Conservation (phyloP, 64 coral and sea anemone species). For the Actinia tenebrosa region DNA sequence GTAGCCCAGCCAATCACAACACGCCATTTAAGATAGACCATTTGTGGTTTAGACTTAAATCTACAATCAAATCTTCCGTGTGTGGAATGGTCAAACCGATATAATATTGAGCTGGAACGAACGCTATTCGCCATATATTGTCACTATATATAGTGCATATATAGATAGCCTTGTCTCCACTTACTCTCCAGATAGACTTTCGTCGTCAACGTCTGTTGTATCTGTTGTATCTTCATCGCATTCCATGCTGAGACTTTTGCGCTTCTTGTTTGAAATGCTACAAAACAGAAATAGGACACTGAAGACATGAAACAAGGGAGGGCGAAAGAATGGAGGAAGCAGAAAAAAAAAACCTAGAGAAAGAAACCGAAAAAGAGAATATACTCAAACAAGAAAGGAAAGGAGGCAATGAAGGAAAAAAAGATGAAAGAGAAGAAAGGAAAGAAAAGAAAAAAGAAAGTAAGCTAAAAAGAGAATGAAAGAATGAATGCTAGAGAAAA, state of each 20-base stretch:
- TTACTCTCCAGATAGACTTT: no score
- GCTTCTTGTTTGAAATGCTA: slow-evolving; percentile 10
- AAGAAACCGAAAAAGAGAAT: not conserved
- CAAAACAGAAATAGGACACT: not conserved
- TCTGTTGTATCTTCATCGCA: not conserved
- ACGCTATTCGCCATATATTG: no score
- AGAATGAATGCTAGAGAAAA: not conserved
- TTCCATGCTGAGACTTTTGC: slow-evolving; percentile 28
- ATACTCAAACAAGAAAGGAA: not conserved
- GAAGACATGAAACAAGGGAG: not conserved
- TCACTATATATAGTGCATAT: no score
- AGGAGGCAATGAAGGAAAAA: not conserved
- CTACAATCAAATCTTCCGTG: no score
- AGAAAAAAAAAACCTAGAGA: not conserved
- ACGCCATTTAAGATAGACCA: no score
- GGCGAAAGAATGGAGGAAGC: not conserved
- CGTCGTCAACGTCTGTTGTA: no score
- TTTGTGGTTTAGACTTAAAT: no score
- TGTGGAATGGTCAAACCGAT: no score
- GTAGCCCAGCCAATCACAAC: no score
- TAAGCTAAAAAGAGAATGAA: not conserved
- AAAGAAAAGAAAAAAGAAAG: not conserved
- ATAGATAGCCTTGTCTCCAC: no score
- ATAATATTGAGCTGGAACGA: no score
- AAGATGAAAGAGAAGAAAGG: not conserved